phyloP scores from a whole-genome alignment of 2,888 invertebrate species.

The Pimpla rufipes region DNA sequence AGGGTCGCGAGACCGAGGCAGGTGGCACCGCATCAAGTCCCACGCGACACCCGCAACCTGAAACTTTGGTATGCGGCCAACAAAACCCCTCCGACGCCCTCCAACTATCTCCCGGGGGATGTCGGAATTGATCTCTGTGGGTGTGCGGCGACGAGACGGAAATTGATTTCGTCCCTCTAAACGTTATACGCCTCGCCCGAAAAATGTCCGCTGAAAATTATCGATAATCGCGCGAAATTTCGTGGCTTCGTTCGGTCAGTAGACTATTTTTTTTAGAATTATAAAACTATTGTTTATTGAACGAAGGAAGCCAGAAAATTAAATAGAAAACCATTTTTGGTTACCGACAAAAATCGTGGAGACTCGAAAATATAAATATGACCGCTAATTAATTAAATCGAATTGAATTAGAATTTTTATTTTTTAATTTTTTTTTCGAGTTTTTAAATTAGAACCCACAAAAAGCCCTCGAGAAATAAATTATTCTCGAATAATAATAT shows the following conservation, averaged over 20 bases:
- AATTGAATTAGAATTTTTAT: not conserved
- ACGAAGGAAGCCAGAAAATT: no score
- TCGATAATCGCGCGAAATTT: not conserved
- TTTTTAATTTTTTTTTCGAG: no score
- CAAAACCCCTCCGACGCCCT: slow-evolving; percentile 48
- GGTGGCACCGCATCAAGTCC: slow-evolving; percentile 62
- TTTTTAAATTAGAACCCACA: no score
- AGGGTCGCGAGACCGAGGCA: slow-evolving; percentile 52
- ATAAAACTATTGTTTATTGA: no score
- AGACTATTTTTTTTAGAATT: no score
- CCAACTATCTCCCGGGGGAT: slow-evolving; percentile 32
- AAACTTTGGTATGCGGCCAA: slow-evolving; percentile 66
- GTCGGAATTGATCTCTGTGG: slow-evolving; percentile 54
- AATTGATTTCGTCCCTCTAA: slow-evolving; percentile 28
- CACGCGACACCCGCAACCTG: slow-evolving; percentile 52
- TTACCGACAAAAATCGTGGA: no score
- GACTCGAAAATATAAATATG: no score
- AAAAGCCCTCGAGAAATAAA: not conserved
- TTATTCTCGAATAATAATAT: not conserved
- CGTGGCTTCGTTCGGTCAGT: no score
- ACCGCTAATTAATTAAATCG: no score
- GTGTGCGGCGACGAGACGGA: slow-evolving; percentile 17
- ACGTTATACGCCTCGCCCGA: not conserved
- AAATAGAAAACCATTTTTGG: no score
- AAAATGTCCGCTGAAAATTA: not conserved